Conservation (phyloP, 2,888 invertebrate genomes). For the Stenichneumon culpator region DNA sequence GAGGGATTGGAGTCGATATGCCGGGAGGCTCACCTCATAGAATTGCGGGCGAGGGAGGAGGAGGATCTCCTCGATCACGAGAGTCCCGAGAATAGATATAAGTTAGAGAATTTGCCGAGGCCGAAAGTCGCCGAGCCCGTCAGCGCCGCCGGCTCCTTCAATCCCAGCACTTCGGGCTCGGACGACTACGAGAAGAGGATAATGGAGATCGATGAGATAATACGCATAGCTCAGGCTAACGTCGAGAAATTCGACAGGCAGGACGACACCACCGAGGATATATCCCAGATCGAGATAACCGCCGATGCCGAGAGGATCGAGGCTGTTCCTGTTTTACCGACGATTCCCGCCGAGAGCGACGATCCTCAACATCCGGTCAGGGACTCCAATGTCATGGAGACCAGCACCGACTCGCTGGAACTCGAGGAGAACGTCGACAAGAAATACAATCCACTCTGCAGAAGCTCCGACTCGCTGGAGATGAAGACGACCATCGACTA, state of each 20-base stretch:
- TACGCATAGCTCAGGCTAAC: constrained; percentile 89
- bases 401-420: constrained; percentile 89
- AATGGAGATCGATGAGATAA: constrained; percentile 90
- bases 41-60: constrained; percentile 94
- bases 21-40: constrained; percentile 93
- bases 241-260: constrained; percentile 88
- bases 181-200: constrained; percentile 89
- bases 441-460: constrained; percentile 86
- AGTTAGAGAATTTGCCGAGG: constrained; percentile 85
- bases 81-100: constrained; percentile 88
- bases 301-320: constrained; percentile 71
- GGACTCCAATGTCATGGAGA: constrained; percentile 87
- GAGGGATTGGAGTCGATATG: constrained; percentile 96
- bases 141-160: constrained; percentile 84
- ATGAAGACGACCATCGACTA: constrained; percentile 86
- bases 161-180: constrained; percentile 85
- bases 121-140: constrained; percentile 70
- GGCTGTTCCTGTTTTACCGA: constrained; percentile 46
- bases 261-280: constrained; percentile 87
- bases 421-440: constrained; percentile 83
- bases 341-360: constrained; percentile 47
- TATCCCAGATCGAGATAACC: constrained; percentile 83
- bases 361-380: constrained; percentile 43
- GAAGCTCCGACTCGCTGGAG: constrained; percentile 90
- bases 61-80: constrained; percentile 91